These are phyloP conservation scores for Frankliniella intonsa DNA, from an alignment of 2,888 invertebrate species.

Conservation along the genomic window DNA sequence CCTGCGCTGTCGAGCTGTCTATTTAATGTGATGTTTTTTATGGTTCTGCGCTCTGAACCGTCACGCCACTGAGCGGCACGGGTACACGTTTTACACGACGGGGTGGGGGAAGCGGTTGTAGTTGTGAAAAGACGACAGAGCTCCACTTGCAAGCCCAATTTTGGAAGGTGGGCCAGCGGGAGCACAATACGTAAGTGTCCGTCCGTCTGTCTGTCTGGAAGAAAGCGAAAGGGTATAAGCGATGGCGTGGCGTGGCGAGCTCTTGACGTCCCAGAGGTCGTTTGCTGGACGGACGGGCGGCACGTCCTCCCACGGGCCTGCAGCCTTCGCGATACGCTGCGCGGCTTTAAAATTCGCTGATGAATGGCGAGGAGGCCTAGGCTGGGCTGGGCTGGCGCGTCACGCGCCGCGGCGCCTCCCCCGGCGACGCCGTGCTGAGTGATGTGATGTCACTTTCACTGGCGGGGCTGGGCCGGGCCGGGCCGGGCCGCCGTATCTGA, in stretches of 20 bases:
- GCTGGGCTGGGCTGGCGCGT: background rate
- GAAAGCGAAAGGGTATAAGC: constrained; percentile 13
- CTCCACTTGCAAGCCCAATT: too few relatives aligned
- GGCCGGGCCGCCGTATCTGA: background rate
- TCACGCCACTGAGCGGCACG: background rate
- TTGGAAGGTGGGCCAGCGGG: too few relatives aligned
- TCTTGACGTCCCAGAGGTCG: background rate
- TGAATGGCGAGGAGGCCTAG: background rate
- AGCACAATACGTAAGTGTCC: background rate
- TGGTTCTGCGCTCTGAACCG: too few relatives aligned
- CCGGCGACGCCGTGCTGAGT: background rate
- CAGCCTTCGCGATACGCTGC: background rate
- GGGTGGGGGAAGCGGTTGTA: too few relatives aligned
- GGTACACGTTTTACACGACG: too few relatives aligned
- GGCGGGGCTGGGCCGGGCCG: background rate
- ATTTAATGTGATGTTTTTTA: too few relatives aligned
- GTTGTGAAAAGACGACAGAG: too few relatives aligned
- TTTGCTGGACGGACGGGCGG: background rate
- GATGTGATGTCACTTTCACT: constrained; percentile 17
- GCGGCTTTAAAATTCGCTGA: background rate
- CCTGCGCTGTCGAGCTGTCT: too few relatives aligned
- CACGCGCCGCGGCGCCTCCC: background rate
- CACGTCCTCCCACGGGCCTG: background rate
- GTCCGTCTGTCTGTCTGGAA: background rate
- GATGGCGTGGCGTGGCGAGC: background rate